These are phyloP conservation scores for Drosophila pandora DNA, from an alignment of 1,140 invertebrate genomes.

Conservation along the genomic window DNA sequence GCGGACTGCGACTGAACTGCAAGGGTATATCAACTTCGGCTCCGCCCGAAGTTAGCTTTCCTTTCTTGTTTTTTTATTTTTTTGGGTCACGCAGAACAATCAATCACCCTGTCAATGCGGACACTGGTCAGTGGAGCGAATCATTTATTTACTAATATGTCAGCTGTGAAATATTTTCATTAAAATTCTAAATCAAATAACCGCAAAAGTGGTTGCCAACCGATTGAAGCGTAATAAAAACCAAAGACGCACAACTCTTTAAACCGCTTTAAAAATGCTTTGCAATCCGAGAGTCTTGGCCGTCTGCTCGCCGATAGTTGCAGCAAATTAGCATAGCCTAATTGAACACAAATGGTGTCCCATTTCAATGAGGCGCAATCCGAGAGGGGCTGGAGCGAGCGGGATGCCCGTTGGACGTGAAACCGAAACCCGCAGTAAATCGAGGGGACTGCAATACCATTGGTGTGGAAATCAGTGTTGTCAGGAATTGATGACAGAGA, in stretches of 20 bases:
- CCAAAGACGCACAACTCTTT: conserved; percentile 12
- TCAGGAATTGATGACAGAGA: not conserved
- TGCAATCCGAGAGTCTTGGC: not conserved
- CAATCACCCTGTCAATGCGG: conserved; percentile 57
- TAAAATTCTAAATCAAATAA: conserved; percentile 66
- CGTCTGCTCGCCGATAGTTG: conserved; percentile 19
- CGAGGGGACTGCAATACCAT: not conserved
- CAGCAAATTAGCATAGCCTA: conserved; percentile 78
- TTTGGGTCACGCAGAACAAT: conserved; percentile 50
- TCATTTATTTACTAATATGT: conserved; percentile 71
- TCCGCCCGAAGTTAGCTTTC: too few relatives aligned
- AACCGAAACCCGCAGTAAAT: conserved; percentile 49
- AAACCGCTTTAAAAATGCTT: conserved; percentile 11
- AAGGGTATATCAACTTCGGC: too few relatives aligned
- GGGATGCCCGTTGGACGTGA: conserved; percentile 34
- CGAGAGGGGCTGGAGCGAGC: conserved; percentile 10
- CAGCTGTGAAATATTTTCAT: conserved; percentile 67
- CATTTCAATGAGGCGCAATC: conserved; percentile 67
- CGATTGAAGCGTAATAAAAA: conserved; percentile 1
- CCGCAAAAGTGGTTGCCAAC: conserved; percentile 14
- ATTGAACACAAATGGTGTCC: conserved; percentile 81
- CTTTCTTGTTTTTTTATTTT: conserved; percentile 11
- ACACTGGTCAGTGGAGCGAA: conserved; percentile 24
- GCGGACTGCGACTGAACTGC: too few relatives aligned
- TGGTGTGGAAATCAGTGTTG: conserved; percentile 15